Conservation (phyloP, 2,797 vertebrate genomes). For the Anguilla anguilla region DNA sequence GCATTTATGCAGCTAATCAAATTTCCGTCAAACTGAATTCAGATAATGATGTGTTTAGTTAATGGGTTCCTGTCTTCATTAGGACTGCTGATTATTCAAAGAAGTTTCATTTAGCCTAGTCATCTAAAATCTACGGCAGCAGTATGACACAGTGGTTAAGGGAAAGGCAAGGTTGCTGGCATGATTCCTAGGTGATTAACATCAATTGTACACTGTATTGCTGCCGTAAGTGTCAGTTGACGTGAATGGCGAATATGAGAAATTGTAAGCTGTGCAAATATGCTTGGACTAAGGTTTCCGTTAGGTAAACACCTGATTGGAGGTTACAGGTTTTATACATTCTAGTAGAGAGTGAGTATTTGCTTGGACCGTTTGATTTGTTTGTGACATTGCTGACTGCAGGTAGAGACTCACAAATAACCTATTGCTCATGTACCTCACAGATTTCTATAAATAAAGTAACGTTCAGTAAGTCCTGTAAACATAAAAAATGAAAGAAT, state of each 20-base stretch:
- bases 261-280: neutral
- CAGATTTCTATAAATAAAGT: neutral
- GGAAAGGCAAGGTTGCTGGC: neutral
- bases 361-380: neutral
- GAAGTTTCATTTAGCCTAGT: neutral
- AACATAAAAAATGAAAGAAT: neutral
- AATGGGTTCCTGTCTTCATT: constrained; percentile 6
- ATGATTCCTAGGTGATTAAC: neutral
- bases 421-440: neutral
- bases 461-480: too few species aligned
- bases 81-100: neutral
- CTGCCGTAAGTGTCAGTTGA: neutral
- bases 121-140: neutral
- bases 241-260: neutral
- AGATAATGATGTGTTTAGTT: constrained; percentile 5
- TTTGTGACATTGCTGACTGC: neutral
- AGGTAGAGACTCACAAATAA: neutral
- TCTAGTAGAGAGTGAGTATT: neutral
- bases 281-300: neutral
- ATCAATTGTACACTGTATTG: neutral
- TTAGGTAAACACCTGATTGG: neutral
- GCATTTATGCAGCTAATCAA: constrained; percentile 12
- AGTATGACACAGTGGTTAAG: neutral
- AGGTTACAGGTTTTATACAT: neutral
- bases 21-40: constrained; percentile 14